Conservation (phyloP, 2,888 invertebrate genomes). For the Micoletzkya japonica region DNA sequence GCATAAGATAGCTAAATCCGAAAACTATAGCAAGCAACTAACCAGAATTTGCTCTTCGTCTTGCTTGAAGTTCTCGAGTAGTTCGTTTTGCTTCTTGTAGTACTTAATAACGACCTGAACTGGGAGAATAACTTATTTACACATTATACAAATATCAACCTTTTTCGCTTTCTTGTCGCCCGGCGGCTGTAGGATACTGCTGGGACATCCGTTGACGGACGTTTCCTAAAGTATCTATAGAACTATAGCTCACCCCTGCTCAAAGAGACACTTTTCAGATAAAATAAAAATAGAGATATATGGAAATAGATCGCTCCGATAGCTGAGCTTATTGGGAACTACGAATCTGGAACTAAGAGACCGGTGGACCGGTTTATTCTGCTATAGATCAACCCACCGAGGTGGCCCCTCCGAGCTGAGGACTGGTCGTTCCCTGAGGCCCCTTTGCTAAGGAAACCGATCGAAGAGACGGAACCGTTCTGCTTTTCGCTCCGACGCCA, state of each 20-base stretch:
- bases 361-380: neutral
- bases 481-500: slow-evolving; percentile 4
- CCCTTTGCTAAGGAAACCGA: slow-evolving; percentile 10
- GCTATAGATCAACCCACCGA: slow-evolving; percentile 3
- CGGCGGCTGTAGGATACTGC: slow-evolving; percentile 8
- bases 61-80: slow-evolving; percentile 59
- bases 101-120: slow-evolving; percentile 50
- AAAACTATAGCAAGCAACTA: slow-evolving; percentile 11
- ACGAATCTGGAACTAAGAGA: neutral
- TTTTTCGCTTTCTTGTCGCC: slow-evolving; percentile 22
- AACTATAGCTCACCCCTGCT: neutral
- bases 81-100: slow-evolving; percentile 60
- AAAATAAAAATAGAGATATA: no score
- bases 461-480: slow-evolving; percentile 1
- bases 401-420: slow-evolving; percentile 9
- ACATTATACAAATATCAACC: slow-evolving; percentile 3
- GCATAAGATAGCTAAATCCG: no score
- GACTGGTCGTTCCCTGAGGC: slow-evolving; percentile 2
- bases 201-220: neutral
- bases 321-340: no score
- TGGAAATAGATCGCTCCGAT: no score
- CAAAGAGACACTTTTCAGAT: neutral
- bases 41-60: slow-evolving; percentile 60
- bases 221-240: neutral
- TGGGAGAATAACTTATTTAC: neutral